Percentiles rank a stretch among this genome's conserved stretches.
These are phyloP conservation scores for Phrynosoma blainvillii DNA, from an alignment of 2,113 vertebrate genomes.

Conservation along the genomic window DNA sequence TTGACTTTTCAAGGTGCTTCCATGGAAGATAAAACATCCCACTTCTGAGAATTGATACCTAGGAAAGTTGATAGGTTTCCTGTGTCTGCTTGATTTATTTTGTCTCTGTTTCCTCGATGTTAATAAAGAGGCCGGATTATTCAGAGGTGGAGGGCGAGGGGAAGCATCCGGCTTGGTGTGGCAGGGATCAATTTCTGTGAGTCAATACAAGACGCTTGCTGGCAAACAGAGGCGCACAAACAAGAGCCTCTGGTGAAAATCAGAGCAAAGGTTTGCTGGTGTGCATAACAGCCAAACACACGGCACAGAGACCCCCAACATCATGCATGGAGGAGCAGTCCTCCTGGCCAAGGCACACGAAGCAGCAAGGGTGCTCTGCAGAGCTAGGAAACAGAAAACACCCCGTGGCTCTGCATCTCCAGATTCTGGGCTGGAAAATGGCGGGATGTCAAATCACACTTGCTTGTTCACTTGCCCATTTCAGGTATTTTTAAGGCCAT, in stretches of 20 bases:
- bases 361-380: no score
- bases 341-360: no score
- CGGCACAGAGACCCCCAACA: no score
- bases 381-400: no score
- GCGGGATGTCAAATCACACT: not conserved
- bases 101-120: not conserved
- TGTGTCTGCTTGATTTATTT: not conserved
- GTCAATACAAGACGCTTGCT: not conserved
- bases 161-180: not conserved
- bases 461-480: no score
- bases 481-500: not conserved
- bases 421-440: not conserved
- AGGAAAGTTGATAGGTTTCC: not conserved
- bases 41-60: not conserved
- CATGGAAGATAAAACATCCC: not conserved
- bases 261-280: no score
- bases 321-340: no score
- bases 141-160: not conserved
- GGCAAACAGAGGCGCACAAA: not conserved
- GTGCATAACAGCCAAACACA: no score
- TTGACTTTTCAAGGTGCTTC: not conserved
- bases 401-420: no score
- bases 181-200: slow-evolving; percentile 17
- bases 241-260: not conserved
- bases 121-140: slow-evolving; percentile 20